These are phyloP conservation scores for Deilephila elpenor DNA, from an alignment of 2,888 invertebrate genomes.

Conservation along the genomic window DNA sequence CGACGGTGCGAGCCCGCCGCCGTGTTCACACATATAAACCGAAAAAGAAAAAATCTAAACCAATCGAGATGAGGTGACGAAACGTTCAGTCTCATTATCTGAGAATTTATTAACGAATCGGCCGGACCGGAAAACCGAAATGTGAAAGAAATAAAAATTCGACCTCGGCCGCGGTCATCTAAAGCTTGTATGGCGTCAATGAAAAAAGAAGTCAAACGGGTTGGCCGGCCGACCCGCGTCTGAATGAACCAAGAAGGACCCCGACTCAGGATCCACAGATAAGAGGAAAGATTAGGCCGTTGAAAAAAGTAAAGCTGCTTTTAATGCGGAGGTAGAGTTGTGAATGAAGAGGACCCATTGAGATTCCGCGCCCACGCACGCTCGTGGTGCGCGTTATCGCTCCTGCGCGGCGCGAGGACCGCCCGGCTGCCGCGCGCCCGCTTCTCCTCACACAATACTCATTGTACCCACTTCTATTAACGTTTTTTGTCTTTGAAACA, in stretches of 20 bases:
- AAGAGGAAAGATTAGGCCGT: slow-evolving; percentile 81
- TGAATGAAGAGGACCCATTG: slow-evolving; percentile 84
- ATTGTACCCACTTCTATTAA: slow-evolving; percentile 59
- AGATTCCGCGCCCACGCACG: slow-evolving; percentile 79
- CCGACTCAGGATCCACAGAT: slow-evolving; percentile 79
- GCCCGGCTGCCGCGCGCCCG: slow-evolving; percentile 51
- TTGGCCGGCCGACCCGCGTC: slow-evolving; percentile 76
- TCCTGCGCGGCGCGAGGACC: slow-evolving; percentile 44
- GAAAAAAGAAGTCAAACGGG: slow-evolving; percentile 83
- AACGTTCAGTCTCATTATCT: slow-evolving; percentile 85
- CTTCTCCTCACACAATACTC: slow-evolving; percentile 59
- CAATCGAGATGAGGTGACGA: slow-evolving; percentile 85
- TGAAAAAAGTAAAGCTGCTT: slow-evolving; percentile 78
- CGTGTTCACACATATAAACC: slow-evolving; percentile 80
- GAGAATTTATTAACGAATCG: slow-evolving; percentile 85
- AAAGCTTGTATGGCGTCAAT: slow-evolving; percentile 82
- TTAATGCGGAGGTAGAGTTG: slow-evolving; percentile 82
- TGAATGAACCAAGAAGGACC: slow-evolving; percentile 82
- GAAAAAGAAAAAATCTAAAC: slow-evolving; percentile 77
- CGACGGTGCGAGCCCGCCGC: slow-evolving; percentile 71
- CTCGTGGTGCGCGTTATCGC: slow-evolving; percentile 59
- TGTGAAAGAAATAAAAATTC: slow-evolving; percentile 85
- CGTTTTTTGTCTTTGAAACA: slow-evolving; percentile 60
- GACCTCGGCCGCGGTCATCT: slow-evolving; percentile 84
- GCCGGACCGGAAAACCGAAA: slow-evolving; percentile 83